Base-by-base conservation (phyloP, 2,113 vertebrate genomes). In the Alethe castanea region DNA sequence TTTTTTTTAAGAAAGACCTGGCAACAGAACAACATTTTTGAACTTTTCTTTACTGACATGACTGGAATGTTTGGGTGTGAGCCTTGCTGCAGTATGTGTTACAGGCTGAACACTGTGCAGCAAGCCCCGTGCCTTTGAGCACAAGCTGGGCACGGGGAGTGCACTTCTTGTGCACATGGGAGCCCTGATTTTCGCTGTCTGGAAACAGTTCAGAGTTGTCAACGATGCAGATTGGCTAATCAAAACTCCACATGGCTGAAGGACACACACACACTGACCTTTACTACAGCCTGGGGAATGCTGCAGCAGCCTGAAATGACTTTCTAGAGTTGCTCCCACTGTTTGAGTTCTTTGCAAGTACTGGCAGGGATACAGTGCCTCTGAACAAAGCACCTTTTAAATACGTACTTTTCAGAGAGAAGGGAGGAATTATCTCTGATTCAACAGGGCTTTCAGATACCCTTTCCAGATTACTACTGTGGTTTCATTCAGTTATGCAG, bases 211-310 rank as follows among this genome's bases (percentile, higher is more conserved):
- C 93, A 71, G 80, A 92, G 59, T 0, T 60, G 90, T 48, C 45
- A 1, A 18, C 13, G 0, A 50, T 0, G 1, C 48, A 64, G 85
- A 86, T 60, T 93, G 71, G 80, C 80, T 92, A 88, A 83, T 81
- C 86, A 64, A 57, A 93, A 38, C 85, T 33, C 61, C 28, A 8
- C 19, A 7, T 2, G 4, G 56, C 67, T 92, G 92, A 96, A 96
- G 92, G 94, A 93, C 95, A 60, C 73, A 60, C 72, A 59, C 28
- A 44, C 33, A 6, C 18, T 94, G 90, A 96, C 93, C 95, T 95
- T 93, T 94, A 71, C 69, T 69, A 65, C 72, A 86, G 82, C 56
- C n/a, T 80, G 64, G 54, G 59, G 78, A 91, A 77, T 28, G 38
- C 31, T 62, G 38, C 52, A 29, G 93, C 57, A 90, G 87, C 90